Percentiles rank a stretch among this genome's conserved stretches.
phyloP scores from a whole-genome alignment of 2,113 vertebrate species.

The Nibea albiflora region DNA sequence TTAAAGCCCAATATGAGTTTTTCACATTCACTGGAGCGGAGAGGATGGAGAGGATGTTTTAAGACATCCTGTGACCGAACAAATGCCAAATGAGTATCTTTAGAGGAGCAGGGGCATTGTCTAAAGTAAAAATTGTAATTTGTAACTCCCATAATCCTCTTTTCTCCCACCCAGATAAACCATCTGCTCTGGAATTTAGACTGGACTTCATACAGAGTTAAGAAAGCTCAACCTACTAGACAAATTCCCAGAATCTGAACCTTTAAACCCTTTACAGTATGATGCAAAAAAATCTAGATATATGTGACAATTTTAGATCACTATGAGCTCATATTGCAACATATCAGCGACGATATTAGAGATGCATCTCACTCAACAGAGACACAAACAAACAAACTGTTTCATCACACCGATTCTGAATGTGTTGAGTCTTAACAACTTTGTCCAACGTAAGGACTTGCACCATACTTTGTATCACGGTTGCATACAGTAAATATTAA shows the following conservation, averaged over 20 bases:
- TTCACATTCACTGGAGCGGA: constrained; percentile 10
- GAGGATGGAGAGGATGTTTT: too few relatives aligned
- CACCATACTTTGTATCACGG: neutral
- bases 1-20: constrained; percentile 29
- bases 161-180: constrained; percentile 70
- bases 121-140: constrained; percentile 53
- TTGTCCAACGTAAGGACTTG: neutral
- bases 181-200: constrained; percentile 79
- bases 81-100: constrained; percentile 31
- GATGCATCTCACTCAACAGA: neutral
- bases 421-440: neutral
- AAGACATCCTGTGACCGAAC: neutral
- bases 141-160: constrained; percentile 69
- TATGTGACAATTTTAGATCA: neutral
- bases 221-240: constrained; percentile 44
- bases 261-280: constrained; percentile 1
- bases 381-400: neutral
- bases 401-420: neutral
- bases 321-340: neutral
- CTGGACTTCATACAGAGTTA: constrained; percentile 64
- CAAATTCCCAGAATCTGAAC: constrained; percentile 29
- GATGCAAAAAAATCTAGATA: neutral
- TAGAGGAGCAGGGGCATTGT: constrained; percentile 14
- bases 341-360: neutral
- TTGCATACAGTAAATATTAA: constrained; percentile 70